These are phyloP conservation scores for Hyperopisus bebe DNA, from an alignment of 2,113 vertebrate species.

Conservation along the genomic window DNA sequence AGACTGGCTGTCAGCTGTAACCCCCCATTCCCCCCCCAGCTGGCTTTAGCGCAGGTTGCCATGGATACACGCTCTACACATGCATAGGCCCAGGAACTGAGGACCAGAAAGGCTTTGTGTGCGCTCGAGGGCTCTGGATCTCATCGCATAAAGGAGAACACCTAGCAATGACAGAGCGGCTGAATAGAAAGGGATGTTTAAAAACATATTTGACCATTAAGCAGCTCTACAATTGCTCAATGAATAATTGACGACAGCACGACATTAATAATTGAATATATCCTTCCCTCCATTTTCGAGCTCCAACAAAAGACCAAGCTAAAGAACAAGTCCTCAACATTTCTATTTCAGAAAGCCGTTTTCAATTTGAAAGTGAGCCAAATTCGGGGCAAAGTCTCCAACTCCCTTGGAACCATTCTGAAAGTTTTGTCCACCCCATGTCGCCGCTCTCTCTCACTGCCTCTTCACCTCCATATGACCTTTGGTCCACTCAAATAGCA, in stretches of 20 bases:
- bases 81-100: not conserved
- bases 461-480: not conserved
- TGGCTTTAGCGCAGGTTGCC: not conserved
- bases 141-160: not conserved
- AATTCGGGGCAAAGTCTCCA: not conserved
- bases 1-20: not conserved
- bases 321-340: not conserved
- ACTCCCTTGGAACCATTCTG: not conserved
- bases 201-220: slow-evolving; percentile 3
- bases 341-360: not conserved
- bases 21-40: not conserved
- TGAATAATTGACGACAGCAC: not conserved
- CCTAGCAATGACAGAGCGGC: not conserved
- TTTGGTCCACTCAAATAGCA: not conserved
- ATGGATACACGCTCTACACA: not conserved
- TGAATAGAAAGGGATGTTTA: not conserved
- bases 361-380: not conserved
- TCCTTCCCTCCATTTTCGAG: not conserved
- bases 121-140: not conserved
- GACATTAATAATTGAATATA: not conserved
- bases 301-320: not conserved
- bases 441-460: not conserved
- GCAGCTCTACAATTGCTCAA: not conserved
- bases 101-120: not conserved
- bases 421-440: not conserved